Base-by-base conservation (phyloP, 2,888 invertebrate species). In the Anthophora plumipes region DNA sequence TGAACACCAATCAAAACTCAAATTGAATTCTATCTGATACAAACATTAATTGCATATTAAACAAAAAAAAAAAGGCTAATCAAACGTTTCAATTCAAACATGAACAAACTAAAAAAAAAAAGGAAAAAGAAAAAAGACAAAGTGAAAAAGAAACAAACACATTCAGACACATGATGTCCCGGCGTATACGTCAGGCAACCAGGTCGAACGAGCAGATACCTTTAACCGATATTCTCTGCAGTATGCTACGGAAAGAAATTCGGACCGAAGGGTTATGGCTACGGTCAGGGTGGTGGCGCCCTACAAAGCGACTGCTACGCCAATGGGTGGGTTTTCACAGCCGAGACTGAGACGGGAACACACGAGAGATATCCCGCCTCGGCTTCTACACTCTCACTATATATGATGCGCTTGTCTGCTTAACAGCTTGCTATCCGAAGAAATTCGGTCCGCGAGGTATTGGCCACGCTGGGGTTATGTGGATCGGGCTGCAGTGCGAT, bases 241-340 rank as follows among this genome's bases (percentile, higher is more conserved):
- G 97, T 97, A 93, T 99, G 99, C 96, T 99, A 99, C 95, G 98
- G 96, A 93, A 98, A 98, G 96, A 97, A 96, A 95, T 99, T 98
- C 95, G 99, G 99, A 91, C 99, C 99, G 92, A 98, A 98, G 95
- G 98, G 98, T 94, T 98, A 98, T 94, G 99, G 98, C 92, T 99
- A 98, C 94, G 99, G 99, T 92, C 98, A 98, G 95, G 99, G 99
- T 93, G 98, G 97, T 93, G 98, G 98, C 93, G 97, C 97, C 90
- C 95, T 98, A 92, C 98, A 98, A 95, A 97, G 97, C 94, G 98
- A 98, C 95, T 96, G 96, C 94, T 96, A 96, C 94, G 95, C 96
- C 94, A 96, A 96, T 94, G 97, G 97, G 97, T 96, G 96, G 95
- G 96, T 94, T 92, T 93, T 87, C 93, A 85, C 79, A 83, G 78